Evolutionary conservation across 92 coral and sea anemone species (phyloP).

Genomic region (Porites evermanni): DNA sequence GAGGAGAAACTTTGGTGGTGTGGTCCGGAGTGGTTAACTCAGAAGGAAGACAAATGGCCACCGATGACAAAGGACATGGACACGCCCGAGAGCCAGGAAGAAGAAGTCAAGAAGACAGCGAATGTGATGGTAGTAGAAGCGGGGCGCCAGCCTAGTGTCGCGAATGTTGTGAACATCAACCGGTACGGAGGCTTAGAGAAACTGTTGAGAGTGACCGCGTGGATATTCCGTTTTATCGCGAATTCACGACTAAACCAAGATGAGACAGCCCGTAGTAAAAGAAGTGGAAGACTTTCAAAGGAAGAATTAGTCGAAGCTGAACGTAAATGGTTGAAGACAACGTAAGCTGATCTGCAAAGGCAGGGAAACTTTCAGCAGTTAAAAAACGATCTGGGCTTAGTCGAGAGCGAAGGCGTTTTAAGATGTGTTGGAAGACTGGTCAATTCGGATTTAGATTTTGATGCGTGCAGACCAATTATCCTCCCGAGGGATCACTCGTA

Average conservation of each 20-base stretch:
- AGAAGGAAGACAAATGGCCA: constrained; percentile 43
- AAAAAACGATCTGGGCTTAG: constrained; percentile 29
- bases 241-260: neutral
- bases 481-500: constrained; percentile 57
- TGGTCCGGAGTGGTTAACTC: constrained; percentile 34
- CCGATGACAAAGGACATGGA: neutral
- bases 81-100: constrained; percentile 43
- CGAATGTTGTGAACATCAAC: constrained; percentile 26
- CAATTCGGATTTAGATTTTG: constrained; percentile 39
- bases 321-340: constrained; percentile 31
- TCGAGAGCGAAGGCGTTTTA: constrained; percentile 39
- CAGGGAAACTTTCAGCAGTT: constrained; percentile 33
- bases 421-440: constrained; percentile 59
- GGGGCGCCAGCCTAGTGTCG: neutral
- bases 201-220: constrained; percentile 47
- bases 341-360: constrained; percentile 22
- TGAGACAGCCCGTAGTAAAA: neutral
- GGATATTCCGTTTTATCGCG: constrained; percentile 18
- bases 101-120: constrained; percentile 39
- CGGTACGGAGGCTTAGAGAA: constrained; percentile 15
- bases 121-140: neutral
- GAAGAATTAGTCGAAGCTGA: constrained; percentile 36
- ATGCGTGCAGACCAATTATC: constrained; percentile 38
- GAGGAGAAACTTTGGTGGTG: constrained; percentile 34
- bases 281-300: constrained; percentile 15